Base-by-base conservation (phyloP, 1,140 invertebrate species). In the Chelonus insularis region DNA sequence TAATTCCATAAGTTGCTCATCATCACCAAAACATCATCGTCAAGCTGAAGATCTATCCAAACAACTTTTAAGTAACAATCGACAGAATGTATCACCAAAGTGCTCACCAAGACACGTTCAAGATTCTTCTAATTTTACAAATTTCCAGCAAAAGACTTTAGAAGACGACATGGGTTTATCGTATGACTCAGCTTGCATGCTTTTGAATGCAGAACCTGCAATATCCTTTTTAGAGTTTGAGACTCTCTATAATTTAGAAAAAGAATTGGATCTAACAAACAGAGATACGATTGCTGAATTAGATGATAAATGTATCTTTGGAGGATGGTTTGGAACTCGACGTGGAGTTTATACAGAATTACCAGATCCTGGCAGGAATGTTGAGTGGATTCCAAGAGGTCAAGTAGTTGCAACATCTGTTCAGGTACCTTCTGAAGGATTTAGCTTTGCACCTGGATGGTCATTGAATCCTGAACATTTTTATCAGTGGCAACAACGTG, bases 141-240 rank as follows among this genome's bases (percentile, higher is more conserved):
- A 70, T 34, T 65, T 45, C 5, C 16, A 47, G 4, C 61, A 55
- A 3, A 58, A 64, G 36, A 4, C 36, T 9, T 11, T 14, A 57
- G 52, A 51, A 6, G 7, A 3, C 25, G 65, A 72, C 20, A 75
- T 74, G 73, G 70, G 71, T 20, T 37, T 70, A 1, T 64, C 64
- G 1, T 55, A 68, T 6, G 51, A 68, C 11, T 64, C 67, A 12
- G 57, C 61, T 9, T 63, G 57, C 1, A 61, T 21, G 4, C 36
- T 47, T 2, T 43, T 62, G 1, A 55, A 57, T 20, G 69, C 70
- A 11, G 68, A 69, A 2, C 54, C 71, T 1, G 64, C 36, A 1
- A 75, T 77, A 67, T 77, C 75, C n/a, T 77, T 76, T 37, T 41
- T 77, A 3, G 72, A 77, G 29, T 77, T 77, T 55, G 75, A 77